phyloP scores from a whole-genome alignment of 2,888 invertebrate genomes.

The Harpalus rufipes region DNA sequence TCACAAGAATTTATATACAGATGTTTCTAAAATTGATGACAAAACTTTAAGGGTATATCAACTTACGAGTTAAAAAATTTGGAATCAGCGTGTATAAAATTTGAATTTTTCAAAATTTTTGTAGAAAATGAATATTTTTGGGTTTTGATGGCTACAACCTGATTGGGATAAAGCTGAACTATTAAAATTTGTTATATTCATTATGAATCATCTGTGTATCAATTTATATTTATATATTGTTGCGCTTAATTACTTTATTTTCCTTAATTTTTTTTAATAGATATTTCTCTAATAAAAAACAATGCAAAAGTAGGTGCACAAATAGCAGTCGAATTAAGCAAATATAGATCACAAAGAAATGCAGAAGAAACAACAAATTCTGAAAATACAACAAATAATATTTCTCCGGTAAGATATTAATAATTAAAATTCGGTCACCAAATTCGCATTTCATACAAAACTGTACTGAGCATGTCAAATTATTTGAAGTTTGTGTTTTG shows the following conservation, averaged over 20 bases:
- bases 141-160: neutral
- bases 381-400: constrained; percentile 44
- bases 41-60: too few relatives aligned
- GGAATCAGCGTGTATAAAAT: too few relatives aligned
- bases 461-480: too few relatives aligned
- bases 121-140: neutral
- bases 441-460: too few relatives aligned
- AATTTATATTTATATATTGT: too few relatives aligned
- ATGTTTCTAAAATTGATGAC: too few relatives aligned
- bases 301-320: constrained; percentile 92
- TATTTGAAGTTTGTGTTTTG: neutral
- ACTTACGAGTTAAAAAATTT: too few relatives aligned
- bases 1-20: too few relatives aligned
- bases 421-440: neutral
- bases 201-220: too few relatives aligned
- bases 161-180: too few relatives aligned
- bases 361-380: constrained; percentile 50
- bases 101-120: neutral
- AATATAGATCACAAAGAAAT: constrained; percentile 71
- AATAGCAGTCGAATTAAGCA: constrained; percentile 85
- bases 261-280: constrained; percentile 76
- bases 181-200: too few relatives aligned
- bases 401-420: constrained; percentile 44
- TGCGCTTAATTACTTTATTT: neutral
- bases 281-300: constrained; percentile 95